Conservation (phyloP, 1,140 invertebrate genomes). For the Papilio polytes region DNA sequence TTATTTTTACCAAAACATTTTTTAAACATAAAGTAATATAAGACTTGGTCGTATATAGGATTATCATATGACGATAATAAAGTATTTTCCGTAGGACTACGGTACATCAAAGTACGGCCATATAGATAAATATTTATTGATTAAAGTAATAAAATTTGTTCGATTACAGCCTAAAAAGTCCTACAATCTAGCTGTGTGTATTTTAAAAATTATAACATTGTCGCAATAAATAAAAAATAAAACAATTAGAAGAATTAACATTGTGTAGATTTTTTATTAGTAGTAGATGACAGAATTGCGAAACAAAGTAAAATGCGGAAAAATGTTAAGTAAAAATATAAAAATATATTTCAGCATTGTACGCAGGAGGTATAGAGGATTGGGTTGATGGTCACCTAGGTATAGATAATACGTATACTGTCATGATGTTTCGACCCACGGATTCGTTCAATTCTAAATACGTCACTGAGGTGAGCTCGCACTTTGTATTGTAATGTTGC, state of each 20-base stretch:
- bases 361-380: constrained; percentile 76
- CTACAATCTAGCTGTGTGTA: not conserved
- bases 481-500: not conserved
- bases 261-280: not conserved
- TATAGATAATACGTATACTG: constrained; percentile 73
- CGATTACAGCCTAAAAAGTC: not conserved
- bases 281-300: not conserved
- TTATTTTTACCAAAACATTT: not conserved
- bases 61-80: not conserved
- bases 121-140: constrained; percentile 16
- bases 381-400: constrained; percentile 76
- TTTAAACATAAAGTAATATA: not conserved
- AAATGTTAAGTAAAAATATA: not conserved
- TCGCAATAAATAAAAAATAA: not conserved
- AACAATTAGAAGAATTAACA: not conserved
- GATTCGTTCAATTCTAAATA: constrained; percentile 66
- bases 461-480: constrained; percentile 60
- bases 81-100: not conserved
- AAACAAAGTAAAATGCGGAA: not conserved
- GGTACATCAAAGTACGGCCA: not conserved
- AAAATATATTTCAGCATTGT: constrained; percentile 62
- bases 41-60: not conserved
- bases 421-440: constrained; percentile 73
- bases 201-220: not conserved
- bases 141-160: not conserved